These are phyloP conservation scores for Ditylenchus dipsaci DNA, from an alignment of 1,140 invertebrate species.

Conservation along the genomic window DNA sequence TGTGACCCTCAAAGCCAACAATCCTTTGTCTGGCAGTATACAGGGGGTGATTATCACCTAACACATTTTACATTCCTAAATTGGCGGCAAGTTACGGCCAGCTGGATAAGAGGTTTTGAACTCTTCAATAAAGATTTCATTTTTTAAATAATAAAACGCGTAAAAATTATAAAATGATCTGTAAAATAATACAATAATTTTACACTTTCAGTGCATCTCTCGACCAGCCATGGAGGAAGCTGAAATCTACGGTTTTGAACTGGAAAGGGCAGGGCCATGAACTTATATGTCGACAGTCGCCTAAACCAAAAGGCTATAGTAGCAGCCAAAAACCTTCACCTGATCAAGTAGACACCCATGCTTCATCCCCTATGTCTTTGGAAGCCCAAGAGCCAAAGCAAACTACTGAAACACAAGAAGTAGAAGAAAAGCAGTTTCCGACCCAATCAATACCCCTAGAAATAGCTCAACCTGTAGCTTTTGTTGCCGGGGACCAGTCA, in stretches of 20 bases:
- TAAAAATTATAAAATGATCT: background rate
- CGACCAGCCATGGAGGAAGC: slow-evolving; percentile 53
- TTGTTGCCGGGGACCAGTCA: slow-evolving; percentile 12
- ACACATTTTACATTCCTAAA: background rate
- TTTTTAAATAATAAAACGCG: background rate
- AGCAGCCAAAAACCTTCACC: slow-evolving; percentile 5
- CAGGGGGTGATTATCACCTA: slow-evolving; percentile 23
- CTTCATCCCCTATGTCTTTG: too few species aligned
- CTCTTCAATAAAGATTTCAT: too few species aligned
- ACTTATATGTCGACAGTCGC: slow-evolving; percentile 42
- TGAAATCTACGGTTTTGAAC: slow-evolving; percentile 44
- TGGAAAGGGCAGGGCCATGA: slow-evolving; percentile 48
- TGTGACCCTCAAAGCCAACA: slow-evolving; percentile 34
- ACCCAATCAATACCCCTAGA: background rate
- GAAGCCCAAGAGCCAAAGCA: too few species aligned
- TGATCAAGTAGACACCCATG: too few species aligned
- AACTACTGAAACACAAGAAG: too few species aligned
- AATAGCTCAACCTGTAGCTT: slow-evolving; percentile 13
- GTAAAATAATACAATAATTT: background rate
- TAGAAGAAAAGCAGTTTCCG: background rate
- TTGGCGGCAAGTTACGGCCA: too few species aligned
- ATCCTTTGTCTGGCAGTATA: slow-evolving; percentile 42
- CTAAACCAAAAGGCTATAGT: slow-evolving; percentile 6
- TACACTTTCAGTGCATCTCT: slow-evolving; percentile 45
- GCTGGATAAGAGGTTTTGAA: too few species aligned